Percentiles rank a stretch among this genome's conserved stretches.
Evolutionary conservation across 1,140 invertebrate species (phyloP).

Genomic region (Drosophila tristis): DNA sequence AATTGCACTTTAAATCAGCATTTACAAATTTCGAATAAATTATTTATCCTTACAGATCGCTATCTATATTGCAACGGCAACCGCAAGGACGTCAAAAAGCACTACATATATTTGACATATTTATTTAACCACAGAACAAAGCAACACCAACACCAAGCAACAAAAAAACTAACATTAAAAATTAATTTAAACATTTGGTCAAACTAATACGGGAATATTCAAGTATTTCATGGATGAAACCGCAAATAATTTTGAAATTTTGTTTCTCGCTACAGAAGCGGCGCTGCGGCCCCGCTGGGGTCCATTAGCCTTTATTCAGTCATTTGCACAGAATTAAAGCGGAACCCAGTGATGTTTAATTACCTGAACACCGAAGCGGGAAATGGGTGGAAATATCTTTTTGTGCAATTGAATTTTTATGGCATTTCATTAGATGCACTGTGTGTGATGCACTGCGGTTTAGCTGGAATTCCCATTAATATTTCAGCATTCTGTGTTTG

Average conservation of each 20-base stretch:
- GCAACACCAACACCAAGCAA: background rate
- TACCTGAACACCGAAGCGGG: slow-evolving; percentile 29
- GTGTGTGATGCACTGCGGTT: slow-evolving; percentile 3
- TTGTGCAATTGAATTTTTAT: slow-evolving; percentile 40
- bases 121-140: slow-evolving; percentile 6
- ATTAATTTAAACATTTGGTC: slow-evolving; percentile 31
- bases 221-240: slow-evolving; percentile 28
- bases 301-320: slow-evolving; percentile 40
- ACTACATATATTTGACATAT: slow-evolving; percentile 23
- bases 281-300: background rate
- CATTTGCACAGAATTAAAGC: slow-evolving; percentile 28
- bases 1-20: background rate
- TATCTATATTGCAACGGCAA: background rate
- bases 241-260: slow-evolving; percentile 39
- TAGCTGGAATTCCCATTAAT: slow-evolving; percentile 40
- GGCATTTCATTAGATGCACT: slow-evolving; percentile 18
- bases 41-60: background rate
- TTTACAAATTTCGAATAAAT: slow-evolving; percentile 8
- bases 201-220: slow-evolving; percentile 24
- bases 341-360: slow-evolving; percentile 40
- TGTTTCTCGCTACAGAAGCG: background rate
- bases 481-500: slow-evolving; percentile 27
- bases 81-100: slow-evolving; percentile 23
- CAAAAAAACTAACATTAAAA: slow-evolving; percentile 23
- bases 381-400: slow-evolving; percentile 6